These are phyloP conservation scores for Subacronicta megacephala DNA, from an alignment of 2,888 invertebrate genomes.

Conservation along the genomic window DNA sequence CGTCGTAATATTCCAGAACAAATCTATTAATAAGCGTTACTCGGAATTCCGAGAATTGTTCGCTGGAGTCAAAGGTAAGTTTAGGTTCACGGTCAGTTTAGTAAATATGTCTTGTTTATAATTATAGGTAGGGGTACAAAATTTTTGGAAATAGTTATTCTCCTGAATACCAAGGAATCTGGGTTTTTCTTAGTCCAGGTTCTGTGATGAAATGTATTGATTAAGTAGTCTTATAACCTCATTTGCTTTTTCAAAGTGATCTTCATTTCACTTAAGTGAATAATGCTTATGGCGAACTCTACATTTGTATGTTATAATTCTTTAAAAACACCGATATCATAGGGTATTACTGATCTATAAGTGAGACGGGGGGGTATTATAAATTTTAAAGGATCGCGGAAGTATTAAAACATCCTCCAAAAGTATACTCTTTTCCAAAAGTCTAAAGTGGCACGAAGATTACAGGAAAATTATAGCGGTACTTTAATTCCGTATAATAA, in stretches of 20 bases:
- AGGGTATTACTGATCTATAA: no score
- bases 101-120: background rate
- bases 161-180: no score
- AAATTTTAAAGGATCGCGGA: slow-evolving; percentile 12
- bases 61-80: slow-evolving; percentile 9
- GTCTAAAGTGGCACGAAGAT: slow-evolving; percentile 49
- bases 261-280: no score
- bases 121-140: background rate
- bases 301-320: no score
- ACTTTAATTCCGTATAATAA: slow-evolving; percentile 56
- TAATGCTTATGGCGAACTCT: no score
- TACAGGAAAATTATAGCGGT: slow-evolving; percentile 58
- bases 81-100: slow-evolving; percentile 11
- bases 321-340: no score
- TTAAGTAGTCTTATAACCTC: no score
- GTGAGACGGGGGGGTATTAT: slow-evolving; percentile 8
- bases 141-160: no score
- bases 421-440: slow-evolving; percentile 34
- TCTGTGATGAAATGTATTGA: no score
- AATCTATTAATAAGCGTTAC: slow-evolving; percentile 35
- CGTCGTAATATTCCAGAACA: slow-evolving; percentile 21
- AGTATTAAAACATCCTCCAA: slow-evolving; percentile 12
- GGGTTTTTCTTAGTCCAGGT: no score
- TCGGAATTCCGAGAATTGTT: slow-evolving; percentile 23
- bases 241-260: no score